Evolutionary conservation across 2,797 vertebrate genomes (phyloP), one percentile per base, ranked within the genome.

Genomic region (Strix occidentalis): DNA sequence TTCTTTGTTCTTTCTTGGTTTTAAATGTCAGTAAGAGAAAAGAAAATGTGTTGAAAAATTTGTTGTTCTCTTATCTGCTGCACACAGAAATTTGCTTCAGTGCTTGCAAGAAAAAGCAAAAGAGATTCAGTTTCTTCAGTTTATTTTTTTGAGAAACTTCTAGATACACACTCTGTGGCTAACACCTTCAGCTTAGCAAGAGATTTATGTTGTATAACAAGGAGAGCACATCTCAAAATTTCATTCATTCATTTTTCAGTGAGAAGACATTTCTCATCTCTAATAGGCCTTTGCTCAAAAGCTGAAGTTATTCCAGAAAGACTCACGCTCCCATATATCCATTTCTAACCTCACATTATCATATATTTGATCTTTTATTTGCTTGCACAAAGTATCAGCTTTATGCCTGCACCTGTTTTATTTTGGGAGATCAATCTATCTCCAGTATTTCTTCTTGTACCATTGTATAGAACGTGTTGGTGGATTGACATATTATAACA

Each of bases 331-430:
- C 39, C 33, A 66, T 77, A 74, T 37, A 83, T 21, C 31, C 70
- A 64, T 77, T 90, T n/a, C 51, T 92, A 79, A 89, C 66, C 51
- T 89, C 66, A 39, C 37, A 88, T 93, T 95, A 93, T 68, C 54
- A 87, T 63, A 58, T 11, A 56, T 72, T 84, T 86, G 6, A 90
- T 71, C 41, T 95, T 89, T 71, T 60, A 79, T 74, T 90, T 82
- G 20, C 58, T 89, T 71, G 13, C 45, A 69, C 25, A 43, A 79
- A 93, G 66, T 18, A 77, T n/a, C 54, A 77, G 19, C 37, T 87
- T 90, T 89, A 43, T 83, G 45, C 25, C 21, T 68, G 23, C 25
- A 85, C 23, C 35, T 54, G 20, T 31, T 71, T 91, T 92, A 29
- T 24, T 79, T 50, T 19, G 16, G 54, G 23, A 95, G 28, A 80